Evolutionary conservation across 2,797 vertebrate genomes (phyloP).

Genomic region (Yasuhikotakia modesta): DNA sequence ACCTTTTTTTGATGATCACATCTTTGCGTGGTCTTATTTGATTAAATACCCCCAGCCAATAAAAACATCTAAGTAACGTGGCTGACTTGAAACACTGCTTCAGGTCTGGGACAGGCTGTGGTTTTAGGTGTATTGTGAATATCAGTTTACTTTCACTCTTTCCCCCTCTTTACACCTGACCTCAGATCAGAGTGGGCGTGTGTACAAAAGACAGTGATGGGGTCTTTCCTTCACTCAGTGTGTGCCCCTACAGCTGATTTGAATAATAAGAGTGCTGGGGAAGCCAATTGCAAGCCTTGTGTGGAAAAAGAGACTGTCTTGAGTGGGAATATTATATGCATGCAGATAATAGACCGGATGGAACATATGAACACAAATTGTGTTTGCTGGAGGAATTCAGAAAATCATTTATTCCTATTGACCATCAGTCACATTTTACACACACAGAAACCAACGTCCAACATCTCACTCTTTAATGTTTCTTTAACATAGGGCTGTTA

Average conservation of each 20-base stretch:
- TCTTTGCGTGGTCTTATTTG: background rate
- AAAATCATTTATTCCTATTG: slow-evolving; percentile 21
- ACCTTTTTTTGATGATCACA: background rate
- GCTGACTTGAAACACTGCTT: background rate
- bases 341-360: slow-evolving; percentile 46
- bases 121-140: background rate
- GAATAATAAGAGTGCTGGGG: slow-evolving; percentile 36
- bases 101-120: slow-evolving; percentile 8
- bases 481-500: background rate
- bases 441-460: background rate
- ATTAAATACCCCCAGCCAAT: background rate
- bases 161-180: background rate
- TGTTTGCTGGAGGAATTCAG: background rate
- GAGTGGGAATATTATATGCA: slow-evolving; percentile 39
- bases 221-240: slow-evolving; percentile 58
- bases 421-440: slow-evolving; percentile 3
- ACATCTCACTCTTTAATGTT: background rate
- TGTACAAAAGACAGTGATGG: slow-evolving; percentile 39
- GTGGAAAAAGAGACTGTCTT: slow-evolving; percentile 44
- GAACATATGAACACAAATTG: slow-evolving; percentile 53
- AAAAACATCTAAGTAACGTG: background rate
- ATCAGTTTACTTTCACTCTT: slow-evolving; percentile 59
- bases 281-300: slow-evolving; percentile 13
- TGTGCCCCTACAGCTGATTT: slow-evolving; percentile 31
- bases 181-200: slow-evolving; percentile 16